Base-by-base conservation (phyloP, 2,797 vertebrate genomes). In the Psittacula echo region DNA sequence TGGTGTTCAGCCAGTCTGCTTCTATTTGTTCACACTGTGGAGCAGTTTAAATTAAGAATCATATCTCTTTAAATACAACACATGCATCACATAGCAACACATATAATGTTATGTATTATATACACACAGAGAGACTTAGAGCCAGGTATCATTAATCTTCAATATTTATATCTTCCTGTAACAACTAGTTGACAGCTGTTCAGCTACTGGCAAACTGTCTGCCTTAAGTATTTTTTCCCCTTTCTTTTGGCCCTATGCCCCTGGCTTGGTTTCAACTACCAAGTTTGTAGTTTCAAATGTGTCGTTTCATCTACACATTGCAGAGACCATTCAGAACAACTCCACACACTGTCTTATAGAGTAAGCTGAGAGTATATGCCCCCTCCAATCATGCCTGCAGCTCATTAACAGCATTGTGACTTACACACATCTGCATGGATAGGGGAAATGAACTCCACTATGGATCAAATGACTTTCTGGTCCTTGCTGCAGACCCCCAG, bases 111-210 rank as follows among this genome's bases (percentile, higher is more conserved):
- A 48, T 12, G 18, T 37, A 47, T 58, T 48, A 77, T 13, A 74
- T 16, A 54, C 51, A 58, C 48, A 68, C 32, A 66, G 54, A 62
- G 42, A 60, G 53, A 88, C 54, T 10, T 56, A 41, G 42, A 75
- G 72, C 87, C 83, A 83, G 85, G 82, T 95, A 80, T 89, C 65
- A 51, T 87, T 91, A 94, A 86, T 89, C 93, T 94, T 91, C 77
- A 74, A 91, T 86, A 68, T 93, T 93, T 95, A 68, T 91, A 77
- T 81, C 66, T 87, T 94, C 89, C 87, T 93, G 76, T 73, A 95
- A 78, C 73, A 91, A 65, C 41, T 37, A 88, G 91, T 82, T 94
- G 93, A 94, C 95, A 96, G 91, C 93, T 96, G 93, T 88, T 94
- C 74, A 94, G 95, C 90, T 93, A 90, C 87, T 91, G 85, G 90